Evolutionary conservation across 2,888 invertebrate species (phyloP).

Genomic region (Torymus texanus): DNA sequence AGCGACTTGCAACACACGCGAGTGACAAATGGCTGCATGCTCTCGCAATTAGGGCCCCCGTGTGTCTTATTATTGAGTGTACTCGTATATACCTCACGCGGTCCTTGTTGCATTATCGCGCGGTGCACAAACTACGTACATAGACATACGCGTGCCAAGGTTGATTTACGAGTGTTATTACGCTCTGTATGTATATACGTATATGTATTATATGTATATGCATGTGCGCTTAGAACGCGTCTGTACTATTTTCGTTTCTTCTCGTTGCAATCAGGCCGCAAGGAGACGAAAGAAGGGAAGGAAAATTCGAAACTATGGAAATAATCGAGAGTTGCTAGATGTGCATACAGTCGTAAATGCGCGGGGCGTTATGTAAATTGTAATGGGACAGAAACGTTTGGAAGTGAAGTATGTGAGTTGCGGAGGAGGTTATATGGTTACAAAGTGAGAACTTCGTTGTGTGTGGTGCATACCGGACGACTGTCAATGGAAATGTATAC

Average conservation of each 20-base stretch:
- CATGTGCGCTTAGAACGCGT: background rate
- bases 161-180: constrained; percentile 36
- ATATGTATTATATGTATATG: too few species aligned
- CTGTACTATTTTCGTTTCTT: background rate
- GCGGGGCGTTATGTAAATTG: constrained; percentile 22
- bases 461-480: background rate
- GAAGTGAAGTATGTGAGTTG: background rate
- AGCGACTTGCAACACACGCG: background rate
- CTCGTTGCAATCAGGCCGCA: too few species aligned
- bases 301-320: background rate
- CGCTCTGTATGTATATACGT: background rate
- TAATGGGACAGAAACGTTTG: constrained; percentile 6
- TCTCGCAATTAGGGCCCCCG: constrained; percentile 18
- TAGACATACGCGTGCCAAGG: background rate
- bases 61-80: constrained; percentile 37
- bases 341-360: constrained; percentile 1
- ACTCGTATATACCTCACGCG: constrained; percentile 15
- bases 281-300: too few species aligned
- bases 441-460: background rate
- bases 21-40: constrained; percentile 30
- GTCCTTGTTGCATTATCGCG: constrained; percentile 24
- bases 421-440: background rate
- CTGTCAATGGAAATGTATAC: background rate
- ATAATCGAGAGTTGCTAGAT: background rate
- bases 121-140: constrained; percentile 28